Conservation (phyloP, 2,113 vertebrate species). For the Apeltes quadracus region DNA sequence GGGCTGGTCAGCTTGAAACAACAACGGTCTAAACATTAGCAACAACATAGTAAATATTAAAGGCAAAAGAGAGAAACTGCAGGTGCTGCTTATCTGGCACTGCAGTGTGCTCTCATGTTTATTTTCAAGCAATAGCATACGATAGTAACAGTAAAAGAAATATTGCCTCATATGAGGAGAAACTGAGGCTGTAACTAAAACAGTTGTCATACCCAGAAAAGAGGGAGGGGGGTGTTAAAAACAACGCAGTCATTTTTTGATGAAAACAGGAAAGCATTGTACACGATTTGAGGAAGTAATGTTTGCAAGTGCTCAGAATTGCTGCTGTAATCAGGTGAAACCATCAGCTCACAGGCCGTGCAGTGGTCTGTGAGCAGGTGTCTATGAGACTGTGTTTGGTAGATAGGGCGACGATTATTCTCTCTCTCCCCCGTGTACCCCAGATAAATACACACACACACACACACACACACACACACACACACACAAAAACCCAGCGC, state of each 20-base stretch:
- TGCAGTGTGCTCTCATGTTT: conserved; percentile 33
- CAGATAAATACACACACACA: conserved; percentile 39
- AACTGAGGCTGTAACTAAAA: conserved; percentile 22
- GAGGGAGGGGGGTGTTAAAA: not conserved
- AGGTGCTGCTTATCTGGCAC: conserved; percentile 57
- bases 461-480: conserved; percentile 25
- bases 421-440: conserved; percentile 13
- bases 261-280: conserved; percentile 41
- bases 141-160: not conserved
- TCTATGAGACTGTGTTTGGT: conserved; percentile 16
- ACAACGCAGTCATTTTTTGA: conserved; percentile 23
- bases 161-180: conserved; percentile 18
- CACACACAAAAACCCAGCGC: conserved; percentile 17
- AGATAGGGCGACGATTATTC: conserved; percentile 4
- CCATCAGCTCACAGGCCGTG: conserved; percentile 10
- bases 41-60: not conserved
- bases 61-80: conserved; percentile 31
- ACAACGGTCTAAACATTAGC: not conserved
- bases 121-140: conserved; percentile 50
- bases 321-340: conserved; percentile 36
- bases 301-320: conserved; percentile 20
- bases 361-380: conserved; percentile 23
- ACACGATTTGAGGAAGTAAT: conserved; percentile 30
- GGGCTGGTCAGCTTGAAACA: not conserved
- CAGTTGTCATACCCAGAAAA: not conserved